phyloP scores from a whole-genome alignment of 2,888 invertebrate genomes.

The Microctonus brassicae region DNA sequence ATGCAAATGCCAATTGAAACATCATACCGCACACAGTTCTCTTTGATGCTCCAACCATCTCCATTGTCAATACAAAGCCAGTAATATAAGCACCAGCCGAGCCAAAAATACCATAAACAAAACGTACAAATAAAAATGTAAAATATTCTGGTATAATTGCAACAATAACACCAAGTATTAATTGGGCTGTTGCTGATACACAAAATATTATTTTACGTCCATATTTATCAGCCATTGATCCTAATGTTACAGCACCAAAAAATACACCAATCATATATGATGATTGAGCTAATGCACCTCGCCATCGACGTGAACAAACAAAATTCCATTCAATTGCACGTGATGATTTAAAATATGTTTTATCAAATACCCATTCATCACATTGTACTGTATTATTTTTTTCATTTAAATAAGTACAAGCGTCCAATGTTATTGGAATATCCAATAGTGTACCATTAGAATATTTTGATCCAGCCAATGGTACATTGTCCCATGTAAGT shows the following conservation, averaged over 20 bases:
- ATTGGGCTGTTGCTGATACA: slow-evolving; percentile 81
- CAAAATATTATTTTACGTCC: slow-evolving; percentile 86
- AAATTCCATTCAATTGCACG: slow-evolving; percentile 87
- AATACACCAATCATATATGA: slow-evolving; percentile 88
- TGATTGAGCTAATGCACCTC: slow-evolving; percentile 84
- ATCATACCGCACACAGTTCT: slow-evolving; percentile 85
- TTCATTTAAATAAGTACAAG: slow-evolving; percentile 72
- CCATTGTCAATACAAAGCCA: slow-evolving; percentile 83
- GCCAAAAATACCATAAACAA: slow-evolving; percentile 84
- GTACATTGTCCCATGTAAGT: slow-evolving; percentile 38
- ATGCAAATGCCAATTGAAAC: slow-evolving; percentile 84
- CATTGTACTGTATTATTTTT: slow-evolving; percentile 69
- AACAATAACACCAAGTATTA: slow-evolving; percentile 76
- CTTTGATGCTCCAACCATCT: slow-evolving; percentile 84
- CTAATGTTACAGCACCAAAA: slow-evolving; percentile 82
- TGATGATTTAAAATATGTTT: slow-evolving; percentile 80
- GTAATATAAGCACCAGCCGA: slow-evolving; percentile 80
- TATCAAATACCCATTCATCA: slow-evolving; percentile 79
- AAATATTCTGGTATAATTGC: slow-evolving; percentile 85
- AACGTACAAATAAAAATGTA: slow-evolving; percentile 78
- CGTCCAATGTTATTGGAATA: slow-evolving; percentile 66
- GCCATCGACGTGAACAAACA: slow-evolving; percentile 85
- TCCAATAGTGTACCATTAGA: slow-evolving; percentile 23
- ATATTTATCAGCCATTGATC: slow-evolving; percentile 83
- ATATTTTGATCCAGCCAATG: slow-evolving; percentile 13